Base-by-base conservation (phyloP, 2,888 invertebrate genomes). In the Hofmannophila pseudospretella region DNA sequence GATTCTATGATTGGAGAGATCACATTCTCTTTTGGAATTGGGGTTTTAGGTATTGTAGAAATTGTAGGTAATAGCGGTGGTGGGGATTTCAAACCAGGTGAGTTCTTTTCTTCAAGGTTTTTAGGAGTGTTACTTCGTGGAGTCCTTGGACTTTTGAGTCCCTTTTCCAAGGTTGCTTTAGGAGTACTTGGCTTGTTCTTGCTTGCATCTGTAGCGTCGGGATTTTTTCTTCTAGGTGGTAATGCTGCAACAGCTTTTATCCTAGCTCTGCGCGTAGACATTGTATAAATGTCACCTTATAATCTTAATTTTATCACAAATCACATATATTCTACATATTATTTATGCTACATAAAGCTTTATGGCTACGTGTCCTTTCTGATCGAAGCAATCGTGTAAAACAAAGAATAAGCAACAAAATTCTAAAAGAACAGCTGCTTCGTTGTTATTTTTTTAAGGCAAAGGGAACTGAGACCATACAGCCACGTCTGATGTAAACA, bases 241-340 rank as follows among this genome's bases (percentile, higher is more conserved):
- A 93, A 85, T 44, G 92, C 90, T 29, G 92, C 92, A 52, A 92
- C 88, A 38, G 91, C 92, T 86, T 93, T 94, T 53, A 94, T 92
- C 71, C 94, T 88, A 33, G 92, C 90, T 58, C 93, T 76, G 74
- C 93, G 81, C 31, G 89, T 89, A 37, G 91, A 89, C 92, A 92
- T 92, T 32, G 32, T 3, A 31, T 9, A 3, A n/a, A n/a, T n/a
- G n/a, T n/a, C n/a, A n/a, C n/a, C n/a, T n/a, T n/a, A n/a, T n/a
- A n/a, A n/a, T n/a, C n/a, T n/a, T n/a, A n/a, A n/a, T n/a, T n/a
- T n/a, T n/a, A n/a, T n/a, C n/a, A n/a, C n/a, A n/a, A n/a, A n/a
- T n/a, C n/a, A n/a, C n/a, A n/a, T n/a, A n/a, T n/a, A n/a, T n/a
- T n/a, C n/a, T n/a, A n/a, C n/a, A n/a, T n/a, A n/a, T n/a, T n/a